Evolutionary conservation across 2,888 invertebrate genomes (phyloP).

Genomic region (Trachelus troglodyta): DNA sequence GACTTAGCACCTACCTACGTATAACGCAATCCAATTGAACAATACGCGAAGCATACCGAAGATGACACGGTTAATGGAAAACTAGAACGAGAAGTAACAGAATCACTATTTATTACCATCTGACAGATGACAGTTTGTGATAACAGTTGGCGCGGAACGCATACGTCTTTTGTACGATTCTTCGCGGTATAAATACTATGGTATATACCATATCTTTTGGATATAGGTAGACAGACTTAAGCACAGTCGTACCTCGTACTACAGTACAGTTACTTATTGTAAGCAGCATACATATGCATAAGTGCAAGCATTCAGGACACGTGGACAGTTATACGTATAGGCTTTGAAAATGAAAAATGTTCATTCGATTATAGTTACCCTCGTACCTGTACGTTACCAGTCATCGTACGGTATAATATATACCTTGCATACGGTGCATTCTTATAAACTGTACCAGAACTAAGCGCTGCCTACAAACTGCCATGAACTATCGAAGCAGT

Average conservation of each 20-base stretch:
- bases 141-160: background rate
- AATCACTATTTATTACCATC: background rate
- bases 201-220: background rate
- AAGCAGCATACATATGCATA: background rate
- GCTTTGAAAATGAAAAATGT: background rate
- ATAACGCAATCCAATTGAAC: background rate
- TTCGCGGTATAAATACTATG: background rate
- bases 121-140: background rate
- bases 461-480: background rate
- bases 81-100: background rate
- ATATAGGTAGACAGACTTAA: background rate
- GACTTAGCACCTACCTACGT: background rate
- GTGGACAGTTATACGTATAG: background rate
- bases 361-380: background rate
- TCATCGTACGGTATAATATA: background rate
- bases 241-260: background rate
- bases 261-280: background rate
- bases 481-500: background rate
- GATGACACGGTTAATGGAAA: background rate
- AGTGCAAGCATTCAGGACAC: background rate
- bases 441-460: background rate
- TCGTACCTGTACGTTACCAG: background rate
- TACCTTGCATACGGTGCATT: background rate
- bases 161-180: background rate
- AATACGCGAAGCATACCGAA: background rate